Conservation (phyloP, 2,797 vertebrate genomes). For the Characodon lateralis region DNA sequence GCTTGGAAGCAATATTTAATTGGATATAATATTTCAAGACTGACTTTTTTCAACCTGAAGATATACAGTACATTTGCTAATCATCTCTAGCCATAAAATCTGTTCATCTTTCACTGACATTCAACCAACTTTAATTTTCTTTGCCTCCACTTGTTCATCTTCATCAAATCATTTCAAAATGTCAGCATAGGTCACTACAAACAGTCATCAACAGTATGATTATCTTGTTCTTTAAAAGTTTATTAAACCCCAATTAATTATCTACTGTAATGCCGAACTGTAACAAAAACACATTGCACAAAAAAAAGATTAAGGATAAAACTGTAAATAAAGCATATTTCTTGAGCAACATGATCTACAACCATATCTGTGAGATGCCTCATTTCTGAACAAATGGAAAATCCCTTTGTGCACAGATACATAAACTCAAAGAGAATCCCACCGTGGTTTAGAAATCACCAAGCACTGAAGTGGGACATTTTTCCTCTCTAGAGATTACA, state of each 20-base stretch:
- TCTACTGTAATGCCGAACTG: background rate
- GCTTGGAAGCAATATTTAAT: background rate
- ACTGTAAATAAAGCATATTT: background rate
- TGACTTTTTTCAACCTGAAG: background rate
- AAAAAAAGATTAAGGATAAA: background rate
- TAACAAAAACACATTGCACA: background rate
- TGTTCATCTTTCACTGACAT: conserved; percentile 3
- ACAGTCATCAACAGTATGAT: background rate
- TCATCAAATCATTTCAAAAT: background rate
- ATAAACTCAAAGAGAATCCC: background rate
- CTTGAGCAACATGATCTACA: background rate
- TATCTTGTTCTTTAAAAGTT: background rate
- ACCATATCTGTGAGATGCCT: background rate
- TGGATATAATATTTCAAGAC: background rate
- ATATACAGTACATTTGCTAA: conserved; percentile 2
- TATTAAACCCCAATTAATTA: background rate
- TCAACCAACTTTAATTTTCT: background rate
- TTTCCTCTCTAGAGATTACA: conserved; percentile 10
- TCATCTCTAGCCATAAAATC: background rate
- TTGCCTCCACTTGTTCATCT: background rate
- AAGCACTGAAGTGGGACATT: background rate
- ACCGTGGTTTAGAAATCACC: conserved; percentile 22
- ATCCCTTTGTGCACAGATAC: background rate
- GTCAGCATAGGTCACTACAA: background rate
- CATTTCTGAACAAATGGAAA: conserved; percentile 8